phyloP scores from a whole-genome alignment of 2,888 invertebrate genomes.

The Ferdinandea cuprea region DNA sequence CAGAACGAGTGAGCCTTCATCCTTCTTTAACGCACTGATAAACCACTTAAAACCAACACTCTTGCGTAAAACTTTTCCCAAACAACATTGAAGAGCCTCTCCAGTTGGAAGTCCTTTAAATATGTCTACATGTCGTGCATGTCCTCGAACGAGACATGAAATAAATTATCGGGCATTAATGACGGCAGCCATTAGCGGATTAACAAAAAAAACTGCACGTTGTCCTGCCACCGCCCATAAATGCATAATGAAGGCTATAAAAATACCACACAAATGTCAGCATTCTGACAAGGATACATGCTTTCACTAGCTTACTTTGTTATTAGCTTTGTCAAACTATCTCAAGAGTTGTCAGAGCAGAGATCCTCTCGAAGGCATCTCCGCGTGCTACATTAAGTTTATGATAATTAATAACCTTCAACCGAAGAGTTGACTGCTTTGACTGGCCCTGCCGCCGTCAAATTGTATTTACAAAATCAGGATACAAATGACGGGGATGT shows the following conservation, averaged over 20 bases:
- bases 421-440: not conserved
- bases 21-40: conserved; percentile 17
- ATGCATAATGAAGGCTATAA: not conserved
- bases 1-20: not conserved
- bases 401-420: conserved; percentile 34
- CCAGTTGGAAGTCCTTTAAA: not conserved
- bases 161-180: conserved; percentile 12
- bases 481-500: conserved; percentile 16
- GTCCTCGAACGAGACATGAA: conserved; percentile 11
- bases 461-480: conserved; percentile 28
- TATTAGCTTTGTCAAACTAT: conserved; percentile 33
- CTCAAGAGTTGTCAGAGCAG: not conserved
- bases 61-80: not conserved
- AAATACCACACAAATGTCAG: not conserved
- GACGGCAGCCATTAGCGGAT: conserved; percentile 19
- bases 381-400: not conserved
- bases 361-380: conserved; percentile 2
- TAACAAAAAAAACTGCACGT: conserved; percentile 16
- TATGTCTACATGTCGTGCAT: not conserved
- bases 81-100: conserved; percentile 21
- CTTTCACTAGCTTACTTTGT: not conserved
- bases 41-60: conserved; percentile 36
- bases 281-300: conserved; percentile 9
- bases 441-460: not conserved
- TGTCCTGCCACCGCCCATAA: not conserved